Conservation (phyloP, 2,797 vertebrate genomes). For the Scomberomorus guttatus region DNA sequence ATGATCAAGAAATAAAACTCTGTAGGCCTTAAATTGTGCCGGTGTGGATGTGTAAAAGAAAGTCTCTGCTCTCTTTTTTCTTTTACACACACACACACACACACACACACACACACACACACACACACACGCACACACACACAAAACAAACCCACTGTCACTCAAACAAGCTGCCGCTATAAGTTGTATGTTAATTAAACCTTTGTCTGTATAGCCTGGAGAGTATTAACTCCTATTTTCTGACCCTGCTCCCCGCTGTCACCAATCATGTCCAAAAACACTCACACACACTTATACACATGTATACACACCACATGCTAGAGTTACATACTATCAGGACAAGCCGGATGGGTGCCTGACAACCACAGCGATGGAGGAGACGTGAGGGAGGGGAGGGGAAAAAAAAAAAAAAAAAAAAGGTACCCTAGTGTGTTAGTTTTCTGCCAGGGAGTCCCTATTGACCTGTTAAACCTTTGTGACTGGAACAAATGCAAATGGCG, state of each 20-base stretch:
- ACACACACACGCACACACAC: constrained; percentile 9
- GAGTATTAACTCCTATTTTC: constrained; percentile 85
- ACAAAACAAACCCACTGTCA: constrained; percentile 42
- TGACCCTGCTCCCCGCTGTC: constrained; percentile 86
- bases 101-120: constrained; percentile 21
- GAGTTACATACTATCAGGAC: constrained; percentile 73
- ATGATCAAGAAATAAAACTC: constrained; percentile 53
- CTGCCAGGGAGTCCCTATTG: constrained; percentile 92
- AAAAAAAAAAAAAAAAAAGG: constrained; percentile 68
- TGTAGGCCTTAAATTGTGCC: constrained; percentile 28
- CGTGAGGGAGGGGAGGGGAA: constrained; percentile 53
- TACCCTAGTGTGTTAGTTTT: constrained; percentile 87
- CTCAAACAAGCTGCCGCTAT: constrained; percentile 52
- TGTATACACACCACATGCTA: constrained; percentile 65
- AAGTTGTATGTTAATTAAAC: constrained; percentile 81
- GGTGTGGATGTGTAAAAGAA: constrained; percentile 25
- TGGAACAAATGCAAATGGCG: constrained; percentile 97
- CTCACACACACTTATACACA: constrained; percentile 64
- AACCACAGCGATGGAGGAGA: constrained; percentile 83
- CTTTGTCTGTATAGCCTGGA: constrained; percentile 70
- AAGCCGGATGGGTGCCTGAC: constrained; percentile 85
- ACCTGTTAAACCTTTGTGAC: constrained; percentile 97
- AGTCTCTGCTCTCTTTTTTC: background rate
- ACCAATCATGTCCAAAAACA: constrained; percentile 69
- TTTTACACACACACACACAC: constrained; percentile 9